Base-by-base conservation (phyloP, 1,140 invertebrate genomes). In the Bacillus rossius region DNA sequence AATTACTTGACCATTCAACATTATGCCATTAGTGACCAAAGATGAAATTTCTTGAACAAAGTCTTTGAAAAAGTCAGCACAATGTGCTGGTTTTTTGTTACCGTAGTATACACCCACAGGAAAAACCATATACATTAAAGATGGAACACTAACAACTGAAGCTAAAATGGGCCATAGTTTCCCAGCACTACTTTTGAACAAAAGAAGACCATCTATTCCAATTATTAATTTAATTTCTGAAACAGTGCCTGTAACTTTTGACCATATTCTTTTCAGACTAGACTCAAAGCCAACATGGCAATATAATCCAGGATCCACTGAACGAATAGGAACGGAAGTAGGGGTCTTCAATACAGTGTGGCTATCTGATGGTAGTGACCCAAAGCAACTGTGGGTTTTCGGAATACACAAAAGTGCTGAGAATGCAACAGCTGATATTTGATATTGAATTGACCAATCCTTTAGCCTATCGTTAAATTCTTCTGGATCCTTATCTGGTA, bases 11-110 rank as follows among this genome's bases (percentile, higher is more conserved):
- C 51, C 42, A 37, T 57, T 48, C 10, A 60, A 13, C 7, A 41
- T 23, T 22, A 62, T 16, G n/a, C 57, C 57, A 37, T 55, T 13
- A 1, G 54, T 13, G 19, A 29, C 25, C 19, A 62, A 54, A 22
- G 19, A 10, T 49, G 37, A 50, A 17, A 48, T 25, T 57, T 67
- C 66, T 16, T 47, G 19, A 13, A 67, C 25, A 59, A 67, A 65
- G 19, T 54, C 38, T 8, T n/a, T 19, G n/a, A 68, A 49, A 40
- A 58, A 66, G 10, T 58, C 41, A 37, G 58, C 61, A 10, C 22
- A 37, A 52, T 22, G 22, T 29, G 37, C 22, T 8, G 63, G 53
- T 62, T 62, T 66, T 23, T 38, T 55, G 5, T 57, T 19, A 3
- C 61, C 61, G 13, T 29, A 59, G 23, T 55, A 65, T n/a, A 66